Base-by-base conservation (phyloP, 2,113 vertebrate species). In the Lethenteron camtschaticum region DNA sequence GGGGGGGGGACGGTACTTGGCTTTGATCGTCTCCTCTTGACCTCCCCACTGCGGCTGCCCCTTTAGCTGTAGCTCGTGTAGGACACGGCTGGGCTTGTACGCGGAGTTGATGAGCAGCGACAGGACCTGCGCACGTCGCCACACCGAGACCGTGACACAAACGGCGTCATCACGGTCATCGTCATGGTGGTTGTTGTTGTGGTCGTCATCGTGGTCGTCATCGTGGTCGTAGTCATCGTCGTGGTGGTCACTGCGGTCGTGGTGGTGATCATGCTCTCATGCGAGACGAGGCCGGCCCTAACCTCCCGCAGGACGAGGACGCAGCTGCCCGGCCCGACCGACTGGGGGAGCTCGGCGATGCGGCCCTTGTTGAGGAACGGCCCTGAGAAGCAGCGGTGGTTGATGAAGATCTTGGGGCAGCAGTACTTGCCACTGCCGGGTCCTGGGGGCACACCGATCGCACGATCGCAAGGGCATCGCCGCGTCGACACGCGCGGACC, bases 391-490 rank as follows among this genome's bases (percentile, higher is more conserved):
- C 91, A 97, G 71, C 90, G 85, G 73, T 96, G 94, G 77, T 97
- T 97, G 81, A 97, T 95, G 81, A 89, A 97, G 81, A 97, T 97
- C 80, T 95, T 96, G 77, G 91, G 90, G 78, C 87, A 92, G 80
- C 82, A 87, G 78, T 97, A 96, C 74, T 94, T 96, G 69, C 89
- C 89, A 41, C 95, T 95, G 10, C 80, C 56, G 55, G 10, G 56
- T 66, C 60, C 60, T 66, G 10, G n/a, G 56, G 56, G 60, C 41
- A 41, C 41, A 6, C 41, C 41, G 41, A 41, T 41, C 41, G 41
- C 41, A 41, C 41, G 41, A 41, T 41, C 41, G 41, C 41, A 41
- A 41, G 41, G 41, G 41, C 41, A 41, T 41, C 41, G 41, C 41
- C 41, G 41, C 41, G 41, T 41, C 41, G 41, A 4, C 41, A 41